Conservation (phyloP, 2,888 invertebrate genomes). For the Dolomedes plantarius region DNA sequence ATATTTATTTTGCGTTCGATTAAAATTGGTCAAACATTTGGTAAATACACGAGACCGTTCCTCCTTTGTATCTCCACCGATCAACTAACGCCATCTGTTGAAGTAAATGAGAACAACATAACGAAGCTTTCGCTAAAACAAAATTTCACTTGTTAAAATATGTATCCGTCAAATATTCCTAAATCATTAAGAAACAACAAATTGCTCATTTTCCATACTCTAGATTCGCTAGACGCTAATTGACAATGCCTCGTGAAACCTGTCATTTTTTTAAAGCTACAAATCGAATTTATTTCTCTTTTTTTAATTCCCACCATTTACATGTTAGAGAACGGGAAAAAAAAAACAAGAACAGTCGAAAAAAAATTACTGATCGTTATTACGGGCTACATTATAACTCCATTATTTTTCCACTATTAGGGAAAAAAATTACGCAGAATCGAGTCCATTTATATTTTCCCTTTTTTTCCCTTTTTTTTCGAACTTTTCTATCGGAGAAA, state of each 20-base stretch:
- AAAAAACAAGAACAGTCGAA: not conserved
- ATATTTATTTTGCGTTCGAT: no score
- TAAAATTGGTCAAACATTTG: no score
- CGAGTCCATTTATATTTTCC: slow-evolving; percentile 13
- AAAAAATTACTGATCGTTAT: slow-evolving; percentile 44
- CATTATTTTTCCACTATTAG: slow-evolving; percentile 50
- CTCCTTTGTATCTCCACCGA: no score
- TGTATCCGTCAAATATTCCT: not conserved
- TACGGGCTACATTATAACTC: slow-evolving; percentile 63
- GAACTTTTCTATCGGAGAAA: slow-evolving; percentile 25
- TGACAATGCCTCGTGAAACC: not conserved
- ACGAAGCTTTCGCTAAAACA: not conserved
- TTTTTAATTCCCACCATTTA: slow-evolving; percentile 12
- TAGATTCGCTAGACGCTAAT: not conserved
- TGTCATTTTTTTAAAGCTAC: slow-evolving; percentile 17
- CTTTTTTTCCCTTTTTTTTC: slow-evolving; percentile 15
- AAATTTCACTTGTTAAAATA: not conserved
- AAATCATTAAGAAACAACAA: slow-evolving; percentile 9
- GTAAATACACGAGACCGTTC: no score
- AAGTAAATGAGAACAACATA: not conserved
- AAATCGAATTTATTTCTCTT: slow-evolving; percentile 31
- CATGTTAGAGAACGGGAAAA: not conserved
- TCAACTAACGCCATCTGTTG: slow-evolving; percentile 67
- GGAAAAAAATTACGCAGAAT: slow-evolving; percentile 17
- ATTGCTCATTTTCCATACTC: not conserved